Evolutionary conservation across 2,888 invertebrate genomes (phyloP).

Genomic region (Nephrotoma flavescens): DNA sequence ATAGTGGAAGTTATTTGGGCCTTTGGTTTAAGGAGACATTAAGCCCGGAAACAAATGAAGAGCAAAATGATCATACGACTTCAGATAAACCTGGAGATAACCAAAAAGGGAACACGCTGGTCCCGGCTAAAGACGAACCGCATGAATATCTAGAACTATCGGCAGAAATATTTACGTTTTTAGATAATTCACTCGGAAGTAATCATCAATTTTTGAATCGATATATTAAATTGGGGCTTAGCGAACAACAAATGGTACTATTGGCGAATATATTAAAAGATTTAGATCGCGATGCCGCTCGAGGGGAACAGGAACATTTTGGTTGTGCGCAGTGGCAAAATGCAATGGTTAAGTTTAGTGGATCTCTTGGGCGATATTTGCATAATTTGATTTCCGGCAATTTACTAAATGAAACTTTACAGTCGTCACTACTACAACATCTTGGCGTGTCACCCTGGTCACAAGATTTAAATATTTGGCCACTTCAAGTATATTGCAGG

Average conservation of each 20-base stretch:
- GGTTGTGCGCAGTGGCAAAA: slow-evolving; percentile 31
- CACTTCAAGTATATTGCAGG: slow-evolving; percentile 61
- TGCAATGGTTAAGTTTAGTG: slow-evolving; percentile 30
- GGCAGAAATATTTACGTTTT: slow-evolving; percentile 71
- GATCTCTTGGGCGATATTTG: slow-evolving; percentile 30
- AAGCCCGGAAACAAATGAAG: slow-evolving; percentile 45
- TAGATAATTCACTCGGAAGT: slow-evolving; percentile 59
- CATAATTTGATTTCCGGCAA: slow-evolving; percentile 59
- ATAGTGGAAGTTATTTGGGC: slow-evolving; percentile 39
- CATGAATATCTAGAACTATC: slow-evolving; percentile 79
- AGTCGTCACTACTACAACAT: slow-evolving; percentile 55
- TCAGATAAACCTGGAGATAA: slow-evolving; percentile 38
- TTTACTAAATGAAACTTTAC: slow-evolving; percentile 48
- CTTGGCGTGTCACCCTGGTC: slow-evolving; percentile 61
- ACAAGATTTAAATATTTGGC: slow-evolving; percentile 54
- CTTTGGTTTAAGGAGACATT: slow-evolving; percentile 91
- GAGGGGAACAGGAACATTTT: slow-evolving; percentile 51
- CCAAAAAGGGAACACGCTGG: slow-evolving; percentile 30
- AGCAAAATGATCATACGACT: slow-evolving; percentile 42
- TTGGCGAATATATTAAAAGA: slow-evolving; percentile 81
- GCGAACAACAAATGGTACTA: slow-evolving; percentile 79
- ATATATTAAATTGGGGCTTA: slow-evolving; percentile 50
- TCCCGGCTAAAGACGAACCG: slow-evolving; percentile 66
- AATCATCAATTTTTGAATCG: slow-evolving; percentile 40
- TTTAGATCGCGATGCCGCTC: slow-evolving; percentile 75